Evolutionary conservation across 2,888 invertebrate genomes (phyloP).

Genomic region (Rhopalosiphum nymphaeae): DNA sequence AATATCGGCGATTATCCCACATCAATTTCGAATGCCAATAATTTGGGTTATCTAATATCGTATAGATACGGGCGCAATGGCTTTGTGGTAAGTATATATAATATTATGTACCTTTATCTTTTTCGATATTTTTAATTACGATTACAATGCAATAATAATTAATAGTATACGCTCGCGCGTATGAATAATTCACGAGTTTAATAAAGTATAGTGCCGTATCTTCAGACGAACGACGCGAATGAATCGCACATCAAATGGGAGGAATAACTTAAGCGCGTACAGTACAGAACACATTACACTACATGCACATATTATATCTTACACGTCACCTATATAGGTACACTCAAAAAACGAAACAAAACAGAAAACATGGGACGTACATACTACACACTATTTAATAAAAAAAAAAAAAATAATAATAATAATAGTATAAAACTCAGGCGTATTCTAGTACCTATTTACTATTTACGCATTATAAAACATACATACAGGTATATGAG

Average conservation of each 20-base stretch:
- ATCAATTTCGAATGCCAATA: neutral
- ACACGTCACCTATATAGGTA: neutral
- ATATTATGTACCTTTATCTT: neutral
- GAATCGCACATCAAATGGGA: slow-evolving; percentile 35
- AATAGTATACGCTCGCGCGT: neutral
- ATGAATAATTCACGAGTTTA: neutral
- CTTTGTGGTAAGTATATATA: neutral
- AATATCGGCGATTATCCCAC: neutral
- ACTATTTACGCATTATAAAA: neutral
- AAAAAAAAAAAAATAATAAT: neutral
- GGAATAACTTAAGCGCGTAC: slow-evolving; percentile 37
- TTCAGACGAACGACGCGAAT: neutral
- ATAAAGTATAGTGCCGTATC: neutral
- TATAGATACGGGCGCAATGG: neutral
- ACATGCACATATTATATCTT: neutral
- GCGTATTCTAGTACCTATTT: neutral
- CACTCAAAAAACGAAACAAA: slow-evolving; percentile 1
- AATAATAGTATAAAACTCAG: neutral
- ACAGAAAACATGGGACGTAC: neutral
- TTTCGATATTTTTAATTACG: neutral
- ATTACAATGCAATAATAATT: neutral
- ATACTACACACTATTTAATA: neutral
- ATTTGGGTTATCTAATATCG: neutral
- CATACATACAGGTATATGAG: neutral
- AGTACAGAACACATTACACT: neutral